These are phyloP conservation scores for Alces alces DNA, from an alignment of 2,113 vertebrate species.

Conservation along the genomic window DNA sequence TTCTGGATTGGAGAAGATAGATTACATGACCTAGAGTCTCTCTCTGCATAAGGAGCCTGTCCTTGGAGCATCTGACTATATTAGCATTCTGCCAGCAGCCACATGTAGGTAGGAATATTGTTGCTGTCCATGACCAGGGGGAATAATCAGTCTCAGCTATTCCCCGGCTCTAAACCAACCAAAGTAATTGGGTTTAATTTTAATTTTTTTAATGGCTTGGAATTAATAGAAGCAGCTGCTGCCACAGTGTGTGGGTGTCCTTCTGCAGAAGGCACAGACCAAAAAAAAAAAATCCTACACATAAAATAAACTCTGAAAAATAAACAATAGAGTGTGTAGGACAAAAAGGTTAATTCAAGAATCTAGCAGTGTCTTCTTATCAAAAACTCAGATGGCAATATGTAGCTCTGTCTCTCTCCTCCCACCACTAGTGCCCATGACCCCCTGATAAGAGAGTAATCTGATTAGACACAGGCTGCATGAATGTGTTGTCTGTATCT, in stretches of 20 bases:
- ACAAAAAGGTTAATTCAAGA: constrained; percentile 86
- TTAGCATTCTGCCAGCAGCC: constrained; percentile 75
- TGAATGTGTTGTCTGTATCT: constrained; percentile 29
- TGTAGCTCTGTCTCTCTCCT: constrained; percentile 65
- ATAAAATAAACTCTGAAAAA: constrained; percentile 66
- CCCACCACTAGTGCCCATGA: constrained; percentile 21
- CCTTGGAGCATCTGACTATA: neutral
- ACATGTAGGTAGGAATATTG: constrained; percentile 79
- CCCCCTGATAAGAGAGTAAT: constrained; percentile 45
- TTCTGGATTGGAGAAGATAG: neutral
- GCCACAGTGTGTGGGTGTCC: constrained; percentile 85
- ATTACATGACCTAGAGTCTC: neutral
- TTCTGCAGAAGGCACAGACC: constrained; percentile 82
- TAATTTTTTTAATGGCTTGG: constrained; percentile 89
- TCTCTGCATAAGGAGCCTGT: neutral
- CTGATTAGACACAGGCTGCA: constrained; percentile 8
- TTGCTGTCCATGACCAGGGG: constrained; percentile 87
- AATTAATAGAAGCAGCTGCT: constrained; percentile 88
- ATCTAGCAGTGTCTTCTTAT: constrained; percentile 80
- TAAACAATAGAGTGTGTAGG: constrained; percentile 81
- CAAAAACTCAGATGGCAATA: constrained; percentile 76
- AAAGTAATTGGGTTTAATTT: constrained; percentile 89
- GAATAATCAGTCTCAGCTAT: constrained; percentile 87
- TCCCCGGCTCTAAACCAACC: constrained; percentile 82
- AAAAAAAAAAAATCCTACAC: constrained; percentile 68